Base-by-base conservation (phyloP, 2,888 invertebrate species). In the Drosophila suboccidentalis region DNA sequence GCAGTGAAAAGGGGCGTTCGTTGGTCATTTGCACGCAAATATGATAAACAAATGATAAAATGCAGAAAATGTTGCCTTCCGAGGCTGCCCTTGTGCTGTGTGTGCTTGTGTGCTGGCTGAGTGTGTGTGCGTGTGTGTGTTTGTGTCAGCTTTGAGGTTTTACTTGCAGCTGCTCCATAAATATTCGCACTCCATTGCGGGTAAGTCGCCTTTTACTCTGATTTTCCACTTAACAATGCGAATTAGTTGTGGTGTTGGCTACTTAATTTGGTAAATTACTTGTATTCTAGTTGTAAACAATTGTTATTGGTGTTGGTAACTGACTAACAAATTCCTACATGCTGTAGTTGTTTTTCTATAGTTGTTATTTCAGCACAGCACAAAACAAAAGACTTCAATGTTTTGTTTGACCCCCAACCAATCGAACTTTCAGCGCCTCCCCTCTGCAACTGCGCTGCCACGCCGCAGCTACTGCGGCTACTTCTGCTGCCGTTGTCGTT, bases 341-440 rank as follows among this genome's bases (percentile, higher is more conserved):
- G 46, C 38, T 32, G 19, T 73, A 67, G 51, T 32, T 44, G 32
- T 49, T 34, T 17, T 15, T 29, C 19, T 44, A 39, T 50, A 57
- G 44, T 58, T 58, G 26, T 49, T 41, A 13, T 53, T 70, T 41
- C 36, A 53, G 57, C 44, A 13, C 22, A 32, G 29, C 29, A 47
- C 54, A 89, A 78, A 89, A 89, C 85, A 86, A 89, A 86, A 89
- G 85, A 86, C 85, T 86, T 86, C 85, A 86, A 86, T 69, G 79
- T 38, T 43, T 46, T 58, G 61, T 43, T 46, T 58, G 61, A 62
- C 50, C 58, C 60, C 57, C 54, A 60, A 8, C 26, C 36, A 51
- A 36, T 36, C 19, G 36, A 69, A 47, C 15, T 49, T 46, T n/a
- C 76, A 47, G 61, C 15, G 59, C 51, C 67, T 46, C 53, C 60